Base-by-base conservation (phyloP, 2,888 invertebrate species). In the Dione vanillae region DNA sequence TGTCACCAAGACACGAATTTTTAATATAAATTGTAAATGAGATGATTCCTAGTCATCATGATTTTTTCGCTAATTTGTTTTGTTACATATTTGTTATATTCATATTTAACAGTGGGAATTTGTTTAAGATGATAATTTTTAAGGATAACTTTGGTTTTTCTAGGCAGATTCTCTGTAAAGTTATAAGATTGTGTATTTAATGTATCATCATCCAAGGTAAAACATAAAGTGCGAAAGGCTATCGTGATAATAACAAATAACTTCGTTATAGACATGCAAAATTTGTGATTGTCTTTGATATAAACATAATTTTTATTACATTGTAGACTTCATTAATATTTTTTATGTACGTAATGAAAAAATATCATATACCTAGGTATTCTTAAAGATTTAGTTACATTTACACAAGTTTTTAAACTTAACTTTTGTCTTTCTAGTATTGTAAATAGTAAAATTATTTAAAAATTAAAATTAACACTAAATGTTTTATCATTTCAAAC, bases 1-100 rank as follows among this genome's bases (percentile, higher is more conserved):
- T 49, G 66, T 43, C 66, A 66, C 65, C 19, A 47, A 40, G 11
- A 40, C 19, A 66, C 59, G 41, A 72, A 65, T 72, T 72, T 65
- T 54, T 69, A 40, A 14, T 41, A 61, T 65, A 61, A 61, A 59
- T 47, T 47, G 16, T 47, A 47, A 7, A 1, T n/a, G 27, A 35
- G 11, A 43, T 43, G 11, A 61, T 61, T 45, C 45, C 45, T 61
- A 45, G 59, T 27, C 5, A 45, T 45, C 27, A 45, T 11, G 35
- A 45, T 0, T 45, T 43, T 54, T 61, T 61, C 19, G 40, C 40
- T 40, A 40, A 20, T 52, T 59, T 20, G 8, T 43, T 59, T 59
- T 20, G 20, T 8, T 16, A 43, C 10, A 43, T 27, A 27, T 59
- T 59, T 59, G 16, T 5, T 56, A 37, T 37, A 37, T 11, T 40